Evolutionary conservation across 2,113 vertebrate genomes (phyloP), one percentile per base, ranked within the genome.

Genomic region (Seriola rivoliana): DNA sequence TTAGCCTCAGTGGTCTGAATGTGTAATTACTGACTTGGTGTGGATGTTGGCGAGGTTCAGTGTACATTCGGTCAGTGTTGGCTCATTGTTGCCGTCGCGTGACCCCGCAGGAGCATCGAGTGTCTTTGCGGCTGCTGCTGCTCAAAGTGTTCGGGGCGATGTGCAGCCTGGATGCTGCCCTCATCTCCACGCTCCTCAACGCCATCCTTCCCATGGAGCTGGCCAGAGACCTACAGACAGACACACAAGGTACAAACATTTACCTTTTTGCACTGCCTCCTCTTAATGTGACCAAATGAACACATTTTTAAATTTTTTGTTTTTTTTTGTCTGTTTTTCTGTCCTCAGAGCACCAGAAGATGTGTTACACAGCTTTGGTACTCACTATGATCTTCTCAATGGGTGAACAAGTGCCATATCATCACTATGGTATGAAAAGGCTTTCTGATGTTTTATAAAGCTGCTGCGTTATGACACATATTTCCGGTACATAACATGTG

Each of bases 141-240:
- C 94, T 99, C 81, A 99, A 99, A 93, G 98, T 98, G 88, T 99
- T 99, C 0, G 98, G 98, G 2, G 98, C 98, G n/a, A 98, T 99
- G 97, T 99, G 98, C 85, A 96, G 95, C 85, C 90, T 99, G 78
- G 98, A 99, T 0, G 96, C 97, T 2, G 93, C 96, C 0, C 91
- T 99, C 72, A 98, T 99, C 95, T 99, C 98, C 66, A 95, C 95
- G 0, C 95, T 99, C 0, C 97, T 99, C n/a, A 99, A 97, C 59
- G 99, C 98, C 0, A 96, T 99, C 90, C 95, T 99, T 69, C 97
- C 97, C 0, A 99, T 99, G 97, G 98, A 99, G 93, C 95, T 99
- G 89, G 98, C 98, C 0, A 93, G 98, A 38, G 98, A 99, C 93
- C 96, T 99, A 78, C 98, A 99, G 94, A 96, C 95, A 0, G 96